A percentile compares a stretch with the other conserved stretches of the same genome.
Evolutionary conservation across 2,113 vertebrate genomes (phyloP).

Genomic region (Pan paniscus): DNA sequence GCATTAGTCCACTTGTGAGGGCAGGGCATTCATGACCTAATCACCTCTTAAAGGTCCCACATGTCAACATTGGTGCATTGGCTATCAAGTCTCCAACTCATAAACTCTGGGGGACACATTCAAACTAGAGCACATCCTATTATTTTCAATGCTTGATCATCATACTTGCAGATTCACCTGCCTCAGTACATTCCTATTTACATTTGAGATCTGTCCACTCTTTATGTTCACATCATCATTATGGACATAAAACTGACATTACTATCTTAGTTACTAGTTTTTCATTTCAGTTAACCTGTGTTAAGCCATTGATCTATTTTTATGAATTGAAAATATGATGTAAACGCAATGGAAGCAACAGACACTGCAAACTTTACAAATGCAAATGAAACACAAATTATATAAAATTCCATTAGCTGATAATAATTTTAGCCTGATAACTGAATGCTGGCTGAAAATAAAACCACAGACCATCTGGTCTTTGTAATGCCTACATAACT

Average conservation of each 20-base stretch:
- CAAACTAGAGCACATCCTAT: background rate
- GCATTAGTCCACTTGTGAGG: background rate
- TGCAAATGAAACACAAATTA: background rate
- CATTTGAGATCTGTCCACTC: background rate
- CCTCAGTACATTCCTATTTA: fast-evolving
- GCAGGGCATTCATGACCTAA: background rate
- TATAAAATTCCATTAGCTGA: background rate
- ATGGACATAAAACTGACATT: background rate
- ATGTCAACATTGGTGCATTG: background rate
- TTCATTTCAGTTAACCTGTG: background rate
- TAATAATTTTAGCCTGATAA: background rate
- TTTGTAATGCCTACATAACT: background rate
- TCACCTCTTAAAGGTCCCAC: background rate
- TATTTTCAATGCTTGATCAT: background rate
- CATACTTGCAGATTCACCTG: background rate
- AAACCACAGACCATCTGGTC: constrained; percentile 52
- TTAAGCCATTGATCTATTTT: background rate
- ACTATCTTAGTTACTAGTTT: background rate
- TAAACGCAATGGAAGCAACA: background rate
- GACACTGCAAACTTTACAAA: background rate
- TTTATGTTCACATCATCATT: background rate
- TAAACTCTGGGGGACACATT: background rate
- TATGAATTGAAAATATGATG: background rate
- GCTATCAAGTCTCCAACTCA: background rate
- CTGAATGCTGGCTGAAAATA: background rate